Evolutionary conservation across 2,888 invertebrate species (phyloP), one percentile per base, ranked within the genome.

Genomic region (Gari tellinella): DNA sequence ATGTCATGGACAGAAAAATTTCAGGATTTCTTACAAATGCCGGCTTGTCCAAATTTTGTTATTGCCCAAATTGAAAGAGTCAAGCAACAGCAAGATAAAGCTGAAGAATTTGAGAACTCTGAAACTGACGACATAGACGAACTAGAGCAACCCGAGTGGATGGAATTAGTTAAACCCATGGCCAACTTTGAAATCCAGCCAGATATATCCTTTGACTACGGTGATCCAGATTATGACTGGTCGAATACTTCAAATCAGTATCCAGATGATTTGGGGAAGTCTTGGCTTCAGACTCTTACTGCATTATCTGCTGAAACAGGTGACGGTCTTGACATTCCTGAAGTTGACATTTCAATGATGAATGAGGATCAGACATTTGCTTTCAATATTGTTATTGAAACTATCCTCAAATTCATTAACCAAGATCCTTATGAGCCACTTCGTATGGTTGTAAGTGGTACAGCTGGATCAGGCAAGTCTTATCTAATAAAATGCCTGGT

Each of bases 401-500:
- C 55, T 15, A 17, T 81, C 2, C 5, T 26, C 12, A 17, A 63
- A 15, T 72, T 53, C 40, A 45, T 25, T 15, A 61, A 68, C 2
- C 38, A 72, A n/a, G 17, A 4, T 19, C 0, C 57, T 1, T 64
- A 55, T 51, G 17, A 67, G 53, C 67, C 70, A 8, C 45, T 77
- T 17, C 49, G 74, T 19, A 23, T 81, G 26, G 58, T 81, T 58
- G 67, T 81, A 1, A 55, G 70, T 48, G 81, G 81, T 15, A 77
- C 73, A 53, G 76, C 79, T 46, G 81, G 79, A 12, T 74, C 74
- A n/a, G 79, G 81, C 3, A 81, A 79, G 56, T 72, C 72, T 40
- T 75, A 48, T 31, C 40, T 81, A 14, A 79, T 81, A 5, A 75
- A 81, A 57, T 81, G 79, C 65, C 25, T 81, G 10, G 67, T 81